These are phyloP conservation scores for Eriosoma lanigerum DNA, from an alignment of 1,140 invertebrate genomes.

Conservation along the genomic window DNA sequence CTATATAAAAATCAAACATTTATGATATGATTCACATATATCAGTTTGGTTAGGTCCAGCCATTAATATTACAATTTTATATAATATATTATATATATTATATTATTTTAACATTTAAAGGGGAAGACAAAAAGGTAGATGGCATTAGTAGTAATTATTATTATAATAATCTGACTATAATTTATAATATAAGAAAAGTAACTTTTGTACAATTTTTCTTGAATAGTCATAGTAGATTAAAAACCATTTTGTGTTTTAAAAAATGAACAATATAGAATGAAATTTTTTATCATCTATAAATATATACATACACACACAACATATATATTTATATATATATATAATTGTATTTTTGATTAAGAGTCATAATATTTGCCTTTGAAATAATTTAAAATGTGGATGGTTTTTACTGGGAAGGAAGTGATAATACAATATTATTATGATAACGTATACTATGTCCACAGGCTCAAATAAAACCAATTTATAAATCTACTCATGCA, in stretches of 20 bases:
- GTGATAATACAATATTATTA: conserved; percentile 38
- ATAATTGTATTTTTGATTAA: background rate
- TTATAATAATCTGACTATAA: conserved; percentile 12
- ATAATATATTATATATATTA: conserved; percentile 14
- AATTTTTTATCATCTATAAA: conserved; percentile 9
- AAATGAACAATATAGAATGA: background rate
- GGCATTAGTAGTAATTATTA: background rate
- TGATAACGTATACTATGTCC: conserved; percentile 49
- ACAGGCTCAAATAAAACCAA: conserved; percentile 21
- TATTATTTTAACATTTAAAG: conserved; percentile 21
- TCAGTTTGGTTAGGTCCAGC: background rate
- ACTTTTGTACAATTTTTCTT: background rate
- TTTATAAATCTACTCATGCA: conserved; percentile 68
- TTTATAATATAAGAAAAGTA: background rate
- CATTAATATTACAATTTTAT: conserved; percentile 37
- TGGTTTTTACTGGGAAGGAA: background rate
- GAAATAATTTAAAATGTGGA: background rate
- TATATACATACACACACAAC: background rate
- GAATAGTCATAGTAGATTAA: background rate
- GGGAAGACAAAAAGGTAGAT: conserved; percentile 35
- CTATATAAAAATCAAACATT: background rate
- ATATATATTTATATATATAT: background rate
- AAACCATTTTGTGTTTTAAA: conserved; percentile 13
- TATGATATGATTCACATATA: conserved; percentile 23
- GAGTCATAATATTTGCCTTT: conserved; percentile 21